phyloP scores from a whole-genome alignment of 2,113 vertebrate species.

The Patagioenas fasciata region DNA sequence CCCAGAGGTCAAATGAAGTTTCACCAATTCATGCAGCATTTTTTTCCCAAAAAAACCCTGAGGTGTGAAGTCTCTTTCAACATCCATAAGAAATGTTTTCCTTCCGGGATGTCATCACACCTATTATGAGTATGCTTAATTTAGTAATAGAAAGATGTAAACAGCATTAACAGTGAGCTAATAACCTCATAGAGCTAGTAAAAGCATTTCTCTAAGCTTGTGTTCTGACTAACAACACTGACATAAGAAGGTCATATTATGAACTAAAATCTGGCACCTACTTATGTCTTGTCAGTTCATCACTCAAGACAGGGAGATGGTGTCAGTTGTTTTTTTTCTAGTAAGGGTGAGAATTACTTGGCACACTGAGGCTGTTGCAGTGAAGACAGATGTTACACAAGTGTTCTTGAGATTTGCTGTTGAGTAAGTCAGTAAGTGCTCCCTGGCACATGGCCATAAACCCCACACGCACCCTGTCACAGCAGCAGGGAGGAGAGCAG shows the following conservation, averaged over 20 bases:
- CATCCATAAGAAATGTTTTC: not conserved
- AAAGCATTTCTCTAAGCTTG: not conserved
- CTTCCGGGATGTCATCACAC: not conserved
- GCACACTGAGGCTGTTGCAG: not conserved
- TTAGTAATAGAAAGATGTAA: not conserved
- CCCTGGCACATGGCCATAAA: not conserved
- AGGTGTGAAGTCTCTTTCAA: not conserved
- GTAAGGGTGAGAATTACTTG: not conserved
- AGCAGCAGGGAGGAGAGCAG: not conserved
- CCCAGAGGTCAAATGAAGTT: not conserved
- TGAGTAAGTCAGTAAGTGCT: not conserved
- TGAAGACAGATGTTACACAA: not conserved
- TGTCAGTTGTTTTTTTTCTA: not conserved
- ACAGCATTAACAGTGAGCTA: not conserved
- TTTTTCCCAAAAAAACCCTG: not conserved
- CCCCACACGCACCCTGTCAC: rapidly evolving
- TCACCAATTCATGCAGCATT: not conserved
- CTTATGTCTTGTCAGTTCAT: not conserved
- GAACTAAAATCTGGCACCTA: not conserved
- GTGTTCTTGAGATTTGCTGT: not conserved
- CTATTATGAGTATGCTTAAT: not conserved
- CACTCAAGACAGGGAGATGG: not conserved
- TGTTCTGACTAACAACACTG: not conserved
- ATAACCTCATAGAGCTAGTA: not conserved
- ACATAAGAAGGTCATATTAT: not conserved